Evolutionary conservation across 1,140 invertebrate species (phyloP).

Genomic region (Psix sp.): DNA sequence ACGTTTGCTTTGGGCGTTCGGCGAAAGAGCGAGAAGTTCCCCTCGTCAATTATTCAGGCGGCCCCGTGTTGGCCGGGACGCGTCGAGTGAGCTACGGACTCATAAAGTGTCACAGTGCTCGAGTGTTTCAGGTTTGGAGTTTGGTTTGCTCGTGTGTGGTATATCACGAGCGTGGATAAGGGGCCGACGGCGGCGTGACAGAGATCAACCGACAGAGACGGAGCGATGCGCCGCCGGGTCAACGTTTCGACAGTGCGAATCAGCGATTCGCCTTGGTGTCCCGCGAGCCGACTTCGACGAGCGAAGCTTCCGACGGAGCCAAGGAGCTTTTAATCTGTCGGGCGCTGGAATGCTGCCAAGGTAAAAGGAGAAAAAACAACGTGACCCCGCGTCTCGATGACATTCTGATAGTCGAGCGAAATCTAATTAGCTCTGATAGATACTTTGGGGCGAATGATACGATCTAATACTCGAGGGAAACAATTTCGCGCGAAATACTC

Average conservation of each 20-base stretch:
- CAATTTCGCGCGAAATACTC: not conserved
- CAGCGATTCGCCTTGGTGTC: slow-evolving; percentile 53
- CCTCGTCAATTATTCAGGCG: slow-evolving; percentile 51
- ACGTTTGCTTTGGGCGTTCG: slow-evolving; percentile 38
- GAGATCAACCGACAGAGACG: not conserved
- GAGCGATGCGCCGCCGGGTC: slow-evolving; percentile 35
- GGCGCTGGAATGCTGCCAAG: slow-evolving; percentile 70
- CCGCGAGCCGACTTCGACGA: slow-evolving; percentile 44
- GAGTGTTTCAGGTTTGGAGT: slow-evolving; percentile 65
- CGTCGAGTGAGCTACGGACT: slow-evolving; percentile 47
- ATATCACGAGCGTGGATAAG: slow-evolving; percentile 24
- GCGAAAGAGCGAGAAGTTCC: slow-evolving; percentile 32
- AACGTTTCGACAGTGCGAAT: slow-evolving; percentile 47
- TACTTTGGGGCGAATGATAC: slow-evolving; percentile 12
- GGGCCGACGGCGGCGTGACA: slow-evolving; percentile 7
- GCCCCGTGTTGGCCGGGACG: slow-evolving; percentile 32
- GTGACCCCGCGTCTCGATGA: slow-evolving; percentile 51
- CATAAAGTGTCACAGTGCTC: slow-evolving; percentile 61
- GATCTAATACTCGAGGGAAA: slow-evolving; percentile 4
- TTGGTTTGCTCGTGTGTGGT: slow-evolving; percentile 46
- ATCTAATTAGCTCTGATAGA: slow-evolving; percentile 66
- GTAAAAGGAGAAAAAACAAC: slow-evolving; percentile 47
- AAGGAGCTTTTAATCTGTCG: slow-evolving; percentile 72
- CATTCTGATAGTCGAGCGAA: slow-evolving; percentile 68
- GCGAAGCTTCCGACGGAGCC: slow-evolving; percentile 57